A percentile compares a stretch with the other conserved stretches of the same genome.
Conservation (phyloP, 2,113 vertebrate species). For the Gulo gulo region DNA sequence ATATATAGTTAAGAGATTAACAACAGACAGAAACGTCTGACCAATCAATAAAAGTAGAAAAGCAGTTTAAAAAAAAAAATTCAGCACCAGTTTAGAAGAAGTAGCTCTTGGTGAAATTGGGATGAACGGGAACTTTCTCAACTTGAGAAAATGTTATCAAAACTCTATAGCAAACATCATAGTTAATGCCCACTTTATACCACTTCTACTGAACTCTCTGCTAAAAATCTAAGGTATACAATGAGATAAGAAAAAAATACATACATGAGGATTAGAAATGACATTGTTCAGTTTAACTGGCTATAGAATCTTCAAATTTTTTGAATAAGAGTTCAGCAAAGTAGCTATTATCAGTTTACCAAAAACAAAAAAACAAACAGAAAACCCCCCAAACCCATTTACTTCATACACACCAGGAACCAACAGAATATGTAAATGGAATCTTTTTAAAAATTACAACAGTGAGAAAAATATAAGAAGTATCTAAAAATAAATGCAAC, state of each 20-base stretch:
- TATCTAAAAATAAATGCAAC: neutral
- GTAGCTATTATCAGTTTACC: neutral
- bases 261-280: neutral
- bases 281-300: neutral
- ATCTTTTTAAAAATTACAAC: neutral
- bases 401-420: neutral
- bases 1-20: neutral
- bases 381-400: neutral
- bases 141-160: neutral
- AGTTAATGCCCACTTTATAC: neutral
- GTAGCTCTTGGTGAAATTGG: neutral
- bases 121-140: neutral
- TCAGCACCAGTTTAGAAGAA: neutral
- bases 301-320: neutral
- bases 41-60: neutral
- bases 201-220: neutral
- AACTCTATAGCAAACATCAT: neutral
- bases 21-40: neutral
- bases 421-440: neutral
- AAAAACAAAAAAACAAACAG: neutral
- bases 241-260: neutral
- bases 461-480: neutral
- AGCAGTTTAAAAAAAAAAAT: neutral
- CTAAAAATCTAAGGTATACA: neutral
- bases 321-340: neutral